Percentiles rank a stretch among this genome's conserved stretches.
Evolutionary conservation across 1,140 invertebrate genomes (phyloP).

Genomic region (Archivesica marissinica): DNA sequence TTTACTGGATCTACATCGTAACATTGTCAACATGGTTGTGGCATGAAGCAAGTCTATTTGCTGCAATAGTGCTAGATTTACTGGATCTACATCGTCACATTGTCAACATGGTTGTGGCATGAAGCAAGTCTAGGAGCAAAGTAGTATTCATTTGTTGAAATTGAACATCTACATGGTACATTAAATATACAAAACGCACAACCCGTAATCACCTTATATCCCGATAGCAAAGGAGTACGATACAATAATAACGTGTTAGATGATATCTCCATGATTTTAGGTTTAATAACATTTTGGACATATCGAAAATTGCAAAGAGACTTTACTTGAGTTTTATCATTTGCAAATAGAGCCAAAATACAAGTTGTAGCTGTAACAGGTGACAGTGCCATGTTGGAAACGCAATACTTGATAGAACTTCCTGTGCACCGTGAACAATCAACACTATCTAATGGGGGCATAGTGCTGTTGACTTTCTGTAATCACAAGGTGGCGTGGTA

Average conservation of each 20-base stretch:
- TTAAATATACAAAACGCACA: constrained; percentile 62
- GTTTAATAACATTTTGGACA: constrained; percentile 35
- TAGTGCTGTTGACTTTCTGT: constrained; percentile 30
- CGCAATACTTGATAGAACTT: constrained; percentile 2
- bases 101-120: constrained; percentile 44
- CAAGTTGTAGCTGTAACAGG: constrained; percentile 44
- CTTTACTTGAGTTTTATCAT: constrained; percentile 39
- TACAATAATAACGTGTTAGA: constrained; percentile 48
- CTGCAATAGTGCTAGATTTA: too few relatives aligned
- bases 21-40: constrained; percentile 42
- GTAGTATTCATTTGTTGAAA: constrained; percentile 54
- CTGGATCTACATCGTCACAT: constrained; percentile 47
- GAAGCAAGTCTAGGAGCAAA: constrained; percentile 28
- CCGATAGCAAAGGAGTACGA: constrained; percentile 28
- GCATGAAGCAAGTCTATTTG: constrained; percentile 46
- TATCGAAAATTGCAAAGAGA: constrained; percentile 54
- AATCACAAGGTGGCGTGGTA: constrained; percentile 16
- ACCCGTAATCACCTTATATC: constrained; percentile 46
- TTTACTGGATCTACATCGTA: constrained; percentile 34
- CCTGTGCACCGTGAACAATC: constrained; percentile 37
- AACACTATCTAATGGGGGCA: background rate
- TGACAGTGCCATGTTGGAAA: constrained; percentile 31
- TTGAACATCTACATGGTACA: constrained; percentile 58
- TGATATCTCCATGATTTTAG: constrained; percentile 51
- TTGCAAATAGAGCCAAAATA: constrained; percentile 49